These are phyloP conservation scores for Antheraea assamensis DNA, from an alignment of 2,888 invertebrate species.

Conservation along the genomic window DNA sequence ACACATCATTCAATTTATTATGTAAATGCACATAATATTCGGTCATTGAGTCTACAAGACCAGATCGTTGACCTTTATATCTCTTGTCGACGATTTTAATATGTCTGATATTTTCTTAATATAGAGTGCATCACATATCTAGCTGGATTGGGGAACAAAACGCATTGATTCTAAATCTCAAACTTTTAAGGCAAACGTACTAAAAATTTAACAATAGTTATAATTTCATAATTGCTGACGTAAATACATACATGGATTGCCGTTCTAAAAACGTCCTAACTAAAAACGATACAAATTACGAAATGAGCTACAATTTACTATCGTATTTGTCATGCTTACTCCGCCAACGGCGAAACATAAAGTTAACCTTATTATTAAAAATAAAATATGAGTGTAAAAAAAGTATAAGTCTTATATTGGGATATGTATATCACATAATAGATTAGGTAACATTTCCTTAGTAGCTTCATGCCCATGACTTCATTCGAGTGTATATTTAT, in stretches of 20 bases:
- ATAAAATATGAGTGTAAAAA: no score
- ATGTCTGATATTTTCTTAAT: background rate
- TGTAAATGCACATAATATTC: slow-evolving; percentile 23
- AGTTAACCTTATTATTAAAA: no score
- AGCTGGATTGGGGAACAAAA: background rate
- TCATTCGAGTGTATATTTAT: no score
- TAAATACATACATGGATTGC: no score
- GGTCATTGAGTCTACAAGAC: slow-evolving; percentile 9
- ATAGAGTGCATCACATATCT: background rate
- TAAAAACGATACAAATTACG: background rate
- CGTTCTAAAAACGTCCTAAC: background rate
- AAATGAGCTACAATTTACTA: background rate
- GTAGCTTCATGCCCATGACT: no score
- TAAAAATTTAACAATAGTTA: no score
- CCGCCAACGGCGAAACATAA: background rate
- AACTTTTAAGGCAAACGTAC: background rate
- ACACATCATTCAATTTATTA: slow-evolving; percentile 21
- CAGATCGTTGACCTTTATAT: slow-evolving; percentile 11
- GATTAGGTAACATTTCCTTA: no score
- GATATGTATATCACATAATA: no score
- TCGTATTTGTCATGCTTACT: background rate
- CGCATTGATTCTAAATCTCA: background rate
- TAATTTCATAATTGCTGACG: no score
- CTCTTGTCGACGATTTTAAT: slow-evolving; percentile 6
- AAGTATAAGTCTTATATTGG: no score